These are phyloP conservation scores for Neodiprion pinetum DNA, from an alignment of 1,140 invertebrate species.

Conservation along the genomic window DNA sequence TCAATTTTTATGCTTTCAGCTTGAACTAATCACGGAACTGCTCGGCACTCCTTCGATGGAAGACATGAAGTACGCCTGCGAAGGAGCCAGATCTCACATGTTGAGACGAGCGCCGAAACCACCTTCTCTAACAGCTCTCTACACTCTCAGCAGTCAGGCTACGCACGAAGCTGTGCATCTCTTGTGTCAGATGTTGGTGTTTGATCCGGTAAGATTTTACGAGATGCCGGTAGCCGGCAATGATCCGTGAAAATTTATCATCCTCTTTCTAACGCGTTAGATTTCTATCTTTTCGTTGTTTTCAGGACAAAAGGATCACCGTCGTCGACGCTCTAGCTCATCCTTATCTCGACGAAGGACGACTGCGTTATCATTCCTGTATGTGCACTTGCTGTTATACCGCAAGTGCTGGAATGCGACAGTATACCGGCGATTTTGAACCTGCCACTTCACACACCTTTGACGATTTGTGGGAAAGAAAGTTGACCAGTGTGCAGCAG, in stretches of 20 bases:
- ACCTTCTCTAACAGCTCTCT: constrained; percentile 87
- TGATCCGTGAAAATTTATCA: no score
- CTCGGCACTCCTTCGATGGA: constrained; percentile 95
- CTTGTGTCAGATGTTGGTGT: constrained; percentile 96
- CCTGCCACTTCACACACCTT: constrained; percentile 88
- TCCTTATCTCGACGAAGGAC: constrained; percentile 96
- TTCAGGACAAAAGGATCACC: constrained; percentile 90
- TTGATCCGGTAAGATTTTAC: constrained; percentile 84
- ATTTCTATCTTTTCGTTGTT: constrained; percentile 5
- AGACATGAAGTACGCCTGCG: constrained; percentile 96
- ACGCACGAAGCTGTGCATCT: constrained; percentile 98
- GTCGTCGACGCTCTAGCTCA: constrained; percentile 94
- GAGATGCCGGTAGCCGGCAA: not conserved
- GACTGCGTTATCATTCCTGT: constrained; percentile 97
- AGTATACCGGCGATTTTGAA: constrained; percentile 94
- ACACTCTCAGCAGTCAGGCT: constrained; percentile 89
- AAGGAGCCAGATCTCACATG: constrained; percentile 94
- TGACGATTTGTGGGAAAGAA: constrained; percentile 94
- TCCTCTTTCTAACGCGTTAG: no score
- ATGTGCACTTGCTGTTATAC: constrained; percentile 99
- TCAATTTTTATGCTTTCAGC: constrained; percentile 63
- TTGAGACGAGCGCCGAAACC: constrained; percentile 86
- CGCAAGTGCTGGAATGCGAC: constrained; percentile 75
- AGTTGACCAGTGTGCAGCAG: constrained; percentile 89
- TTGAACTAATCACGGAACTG: constrained; percentile 97